phyloP scores from a whole-genome alignment of 92 coral and sea anemone genomes.

The Epizoanthus rinbou region DNA sequence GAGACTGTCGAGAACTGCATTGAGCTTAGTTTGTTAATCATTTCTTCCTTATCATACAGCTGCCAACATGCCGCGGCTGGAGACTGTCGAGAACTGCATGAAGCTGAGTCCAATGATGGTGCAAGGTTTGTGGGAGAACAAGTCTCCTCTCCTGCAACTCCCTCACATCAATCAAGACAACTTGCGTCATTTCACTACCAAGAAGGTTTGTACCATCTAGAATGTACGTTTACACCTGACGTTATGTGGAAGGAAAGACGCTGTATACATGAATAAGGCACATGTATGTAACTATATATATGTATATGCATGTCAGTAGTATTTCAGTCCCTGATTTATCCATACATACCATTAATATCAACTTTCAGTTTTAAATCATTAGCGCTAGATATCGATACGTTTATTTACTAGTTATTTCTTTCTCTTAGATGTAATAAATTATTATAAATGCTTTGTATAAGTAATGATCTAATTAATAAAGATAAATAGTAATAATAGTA shows the following conservation, averaged over 20 bases:
- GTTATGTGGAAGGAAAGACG: too few species aligned
- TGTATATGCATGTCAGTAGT: too few species aligned
- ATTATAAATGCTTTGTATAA: too few species aligned
- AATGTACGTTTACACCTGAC: background rate
- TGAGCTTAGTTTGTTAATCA: conserved; percentile 46
- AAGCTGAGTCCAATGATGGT: conserved; percentile 80
- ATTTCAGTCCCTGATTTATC: too few species aligned
- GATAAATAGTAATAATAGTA: too few species aligned
- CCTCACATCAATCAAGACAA: conserved; percentile 89
- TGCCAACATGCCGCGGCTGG: conserved; percentile 86
- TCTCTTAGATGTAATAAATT: too few species aligned
- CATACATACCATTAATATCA: background rate
- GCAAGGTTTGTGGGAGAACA: conserved; percentile 86
- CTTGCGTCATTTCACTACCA: conserved; percentile 84
- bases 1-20: conserved; percentile 94
- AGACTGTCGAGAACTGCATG: conserved; percentile 92
- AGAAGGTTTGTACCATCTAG: conserved; percentile 62
- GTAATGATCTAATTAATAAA: too few species aligned
- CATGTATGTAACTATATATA: too few species aligned
- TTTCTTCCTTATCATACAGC: conserved; percentile 40
- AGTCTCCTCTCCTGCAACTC: conserved; percentile 84
- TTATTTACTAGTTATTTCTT: too few species aligned
- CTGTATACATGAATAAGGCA: too few species aligned
- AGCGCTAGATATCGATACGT: too few species aligned
- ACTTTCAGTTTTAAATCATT: too few species aligned